phyloP scores from a whole-genome alignment of 2,888 invertebrate genomes.

The Rhabditoides inermis region DNA sequence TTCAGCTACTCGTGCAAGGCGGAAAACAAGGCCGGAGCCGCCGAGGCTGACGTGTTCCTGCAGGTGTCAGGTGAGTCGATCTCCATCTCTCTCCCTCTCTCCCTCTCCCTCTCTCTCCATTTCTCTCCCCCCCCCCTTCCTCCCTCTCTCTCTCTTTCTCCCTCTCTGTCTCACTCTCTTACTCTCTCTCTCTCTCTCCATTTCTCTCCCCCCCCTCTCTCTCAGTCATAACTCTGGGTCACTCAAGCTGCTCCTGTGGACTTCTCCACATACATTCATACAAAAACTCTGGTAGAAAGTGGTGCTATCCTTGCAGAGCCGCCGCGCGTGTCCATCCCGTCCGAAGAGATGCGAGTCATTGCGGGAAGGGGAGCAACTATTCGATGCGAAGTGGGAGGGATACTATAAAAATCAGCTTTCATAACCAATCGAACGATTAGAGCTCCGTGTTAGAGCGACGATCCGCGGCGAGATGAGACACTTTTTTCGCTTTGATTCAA shows the following conservation, averaged over 20 bases:
- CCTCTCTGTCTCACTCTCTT: background rate
- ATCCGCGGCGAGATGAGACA: too few species aligned
- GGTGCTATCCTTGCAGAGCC: conserved; percentile 27
- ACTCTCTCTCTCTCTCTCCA: background rate
- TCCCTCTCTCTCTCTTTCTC: background rate
- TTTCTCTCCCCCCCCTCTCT: background rate
- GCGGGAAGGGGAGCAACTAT: conserved; percentile 52
- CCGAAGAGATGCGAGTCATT: conserved; percentile 49
- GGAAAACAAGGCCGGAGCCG: conserved; percentile 54
- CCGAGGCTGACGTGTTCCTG: conserved; percentile 48
- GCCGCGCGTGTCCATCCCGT: conserved; percentile 31
- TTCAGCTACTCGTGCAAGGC: conserved; percentile 55
- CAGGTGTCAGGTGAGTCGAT: conserved; percentile 33
- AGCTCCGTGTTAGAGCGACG: too few species aligned
- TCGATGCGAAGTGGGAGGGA: conserved; percentile 52
- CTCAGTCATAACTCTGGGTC: background rate
- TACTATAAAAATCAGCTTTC: too few species aligned
- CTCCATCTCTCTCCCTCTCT: background rate
- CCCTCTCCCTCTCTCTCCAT: background rate
- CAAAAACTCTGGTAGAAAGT: background rate
- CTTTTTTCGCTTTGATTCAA: too few species aligned
- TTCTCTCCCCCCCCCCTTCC: background rate
- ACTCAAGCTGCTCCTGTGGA: too few species aligned
- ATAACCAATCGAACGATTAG: too few species aligned
- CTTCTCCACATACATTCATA: too few species aligned